phyloP scores from a whole-genome alignment of 2,113 vertebrate genomes.

The Microtus oregoni region DNA sequence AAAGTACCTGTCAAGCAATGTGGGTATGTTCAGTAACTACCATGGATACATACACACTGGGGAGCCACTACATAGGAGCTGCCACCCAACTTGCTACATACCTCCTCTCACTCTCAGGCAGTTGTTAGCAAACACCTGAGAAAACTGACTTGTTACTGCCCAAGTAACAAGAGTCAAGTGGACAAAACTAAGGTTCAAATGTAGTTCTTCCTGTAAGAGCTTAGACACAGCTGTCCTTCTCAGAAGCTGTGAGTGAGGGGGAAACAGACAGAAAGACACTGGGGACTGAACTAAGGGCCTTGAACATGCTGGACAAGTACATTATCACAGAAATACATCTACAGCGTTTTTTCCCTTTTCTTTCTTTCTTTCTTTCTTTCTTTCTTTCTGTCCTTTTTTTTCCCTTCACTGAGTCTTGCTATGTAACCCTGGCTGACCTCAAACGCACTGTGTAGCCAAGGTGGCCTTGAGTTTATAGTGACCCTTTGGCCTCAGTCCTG shows the following conservation, averaged over 20 bases:
- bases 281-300: not conserved
- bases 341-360: no score
- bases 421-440: not conserved
- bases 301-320: not conserved
- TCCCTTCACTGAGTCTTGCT: not conserved
- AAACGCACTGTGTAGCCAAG: not conserved
- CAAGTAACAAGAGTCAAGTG: not conserved
- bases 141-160: constrained; percentile 29
- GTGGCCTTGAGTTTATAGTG: not conserved
- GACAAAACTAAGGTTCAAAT: constrained; percentile 21
- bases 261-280: not conserved
- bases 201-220: constrained; percentile 6
- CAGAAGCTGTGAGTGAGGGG: not conserved
- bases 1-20: not conserved
- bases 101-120: not conserved
- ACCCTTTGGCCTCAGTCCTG: not conserved
- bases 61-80: not conserved
- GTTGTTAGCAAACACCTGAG: not conserved
- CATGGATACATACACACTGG: not conserved
- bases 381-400: no score
- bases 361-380: no score
- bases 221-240: not conserved
- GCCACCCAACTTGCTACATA: not conserved
- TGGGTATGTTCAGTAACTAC: not conserved
- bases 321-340: not conserved